Conservation (phyloP, 92 coral and sea anemone species). For the Actinernus sp. region DNA sequence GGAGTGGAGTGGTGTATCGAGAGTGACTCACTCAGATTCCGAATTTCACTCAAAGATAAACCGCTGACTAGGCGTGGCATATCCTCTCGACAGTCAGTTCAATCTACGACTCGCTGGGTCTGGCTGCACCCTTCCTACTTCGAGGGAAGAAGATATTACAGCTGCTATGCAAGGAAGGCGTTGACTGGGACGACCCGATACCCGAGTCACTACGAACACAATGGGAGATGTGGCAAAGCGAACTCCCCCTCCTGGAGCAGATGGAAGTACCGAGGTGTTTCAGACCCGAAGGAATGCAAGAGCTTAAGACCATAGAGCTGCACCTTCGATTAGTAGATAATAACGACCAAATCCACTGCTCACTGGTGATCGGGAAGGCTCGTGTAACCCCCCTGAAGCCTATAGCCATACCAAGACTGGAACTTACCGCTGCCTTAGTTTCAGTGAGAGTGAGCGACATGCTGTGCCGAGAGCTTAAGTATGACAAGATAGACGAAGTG, state of each 20-base stretch:
- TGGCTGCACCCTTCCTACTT: constrained; percentile 42
- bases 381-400: too few species aligned
- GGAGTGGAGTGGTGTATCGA: too few species aligned
- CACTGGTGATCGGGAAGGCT: constrained; percentile 5
- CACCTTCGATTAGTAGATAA: constrained; percentile 1
- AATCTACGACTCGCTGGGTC: constrained; percentile 36
- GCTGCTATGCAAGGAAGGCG: constrained; percentile 21
- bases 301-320: neutral
- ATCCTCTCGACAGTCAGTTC: constrained; percentile 46
- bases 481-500: too few species aligned
- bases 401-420: too few species aligned
- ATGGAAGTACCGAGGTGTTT: neutral
- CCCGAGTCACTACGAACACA: constrained; percentile 18
- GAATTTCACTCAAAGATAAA: constrained; percentile 19
- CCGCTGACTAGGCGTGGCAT: constrained; percentile 51
- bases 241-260: constrained; percentile 7
- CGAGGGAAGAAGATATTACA: constrained; percentile 42
- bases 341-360: neutral
- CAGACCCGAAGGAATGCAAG: neutral
- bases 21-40: constrained; percentile 30
- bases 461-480: too few species aligned
- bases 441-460: too few species aligned
- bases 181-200: constrained; percentile 31
- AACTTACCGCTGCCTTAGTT: too few species aligned
- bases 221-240: constrained; percentile 38